Conservation (phyloP, 2,888 invertebrate genomes). For the Acanthosoma haemorrhoidale region DNA sequence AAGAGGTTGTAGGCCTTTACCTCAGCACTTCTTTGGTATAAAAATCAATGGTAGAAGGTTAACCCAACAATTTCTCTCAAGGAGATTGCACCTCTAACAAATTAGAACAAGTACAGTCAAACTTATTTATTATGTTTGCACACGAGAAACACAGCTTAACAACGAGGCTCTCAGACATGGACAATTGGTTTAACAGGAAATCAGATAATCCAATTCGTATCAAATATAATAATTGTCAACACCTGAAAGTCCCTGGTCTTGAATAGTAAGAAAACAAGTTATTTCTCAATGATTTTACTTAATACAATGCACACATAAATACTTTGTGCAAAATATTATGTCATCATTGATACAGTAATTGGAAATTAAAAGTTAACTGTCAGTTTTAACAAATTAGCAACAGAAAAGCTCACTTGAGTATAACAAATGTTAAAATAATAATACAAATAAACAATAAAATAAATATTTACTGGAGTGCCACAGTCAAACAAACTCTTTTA, state of each 20-base stretch:
- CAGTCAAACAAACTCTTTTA: no score
- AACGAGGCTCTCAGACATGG: not conserved
- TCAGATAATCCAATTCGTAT: no score
- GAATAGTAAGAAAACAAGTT: not conserved
- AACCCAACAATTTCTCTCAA: constrained; percentile 8
- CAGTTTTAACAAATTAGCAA: not conserved
- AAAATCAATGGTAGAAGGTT: constrained; percentile 19
- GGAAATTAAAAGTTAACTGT: not conserved
- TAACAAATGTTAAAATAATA: not conserved
- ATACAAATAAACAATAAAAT: not conserved
- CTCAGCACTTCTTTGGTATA: constrained; percentile 25
- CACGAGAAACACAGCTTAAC: not conserved
- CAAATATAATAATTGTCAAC: not conserved
- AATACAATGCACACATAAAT: not conserved
- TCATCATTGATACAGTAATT: not conserved
- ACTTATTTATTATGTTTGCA: not conserved
- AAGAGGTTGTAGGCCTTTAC: constrained; percentile 16
- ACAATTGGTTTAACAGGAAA: not conserved
- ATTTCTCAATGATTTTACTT: not conserved
- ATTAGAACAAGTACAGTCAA: constrained; percentile 1
- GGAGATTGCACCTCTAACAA: not conserved
- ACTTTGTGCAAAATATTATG: not conserved
- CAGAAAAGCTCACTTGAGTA: not conserved
- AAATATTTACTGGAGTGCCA: constrained; percentile 6
- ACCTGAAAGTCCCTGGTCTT: not conserved